These are phyloP conservation scores for Flexamia atlantica DNA, from an alignment of 2,888 invertebrate genomes.

Conservation along the genomic window DNA sequence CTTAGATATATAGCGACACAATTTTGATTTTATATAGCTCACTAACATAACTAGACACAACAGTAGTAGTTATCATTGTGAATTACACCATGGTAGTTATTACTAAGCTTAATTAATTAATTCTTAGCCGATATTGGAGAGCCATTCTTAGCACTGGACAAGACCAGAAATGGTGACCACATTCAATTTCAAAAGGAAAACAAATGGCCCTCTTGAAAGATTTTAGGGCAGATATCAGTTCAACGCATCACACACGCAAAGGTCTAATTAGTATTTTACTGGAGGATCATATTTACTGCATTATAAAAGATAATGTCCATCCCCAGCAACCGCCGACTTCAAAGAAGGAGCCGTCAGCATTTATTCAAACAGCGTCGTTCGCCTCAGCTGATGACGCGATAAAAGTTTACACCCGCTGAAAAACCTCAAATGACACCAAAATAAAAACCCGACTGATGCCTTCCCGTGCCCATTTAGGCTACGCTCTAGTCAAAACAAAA, in stretches of 20 bases:
- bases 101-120: too few species aligned
- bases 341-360: not conserved
- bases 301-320: not conserved
- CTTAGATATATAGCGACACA: too few species aligned
- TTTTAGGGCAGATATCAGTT: not conserved
- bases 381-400: constrained; percentile 8
- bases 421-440: constrained; percentile 30
- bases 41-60: too few species aligned
- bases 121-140: too few species aligned
- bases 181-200: not conserved
- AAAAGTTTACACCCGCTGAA: constrained; percentile 16
- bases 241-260: not conserved
- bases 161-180: too few species aligned
- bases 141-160: not conserved
- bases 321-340: not conserved
- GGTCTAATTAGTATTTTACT: not conserved
- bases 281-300: not conserved
- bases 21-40: too few species aligned
- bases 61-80: too few species aligned
- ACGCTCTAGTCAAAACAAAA: constrained; percentile 36
- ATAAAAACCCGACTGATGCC: constrained; percentile 21
- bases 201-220: not conserved
- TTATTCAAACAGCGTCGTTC: constrained; percentile 3
- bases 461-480: constrained; percentile 27
- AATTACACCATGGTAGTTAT: too few species aligned